Percentiles rank a stretch among this genome's conserved stretches.
phyloP scores from a whole-genome alignment of 2,113 vertebrate genomes.

The Stigmatopora nigra region DNA sequence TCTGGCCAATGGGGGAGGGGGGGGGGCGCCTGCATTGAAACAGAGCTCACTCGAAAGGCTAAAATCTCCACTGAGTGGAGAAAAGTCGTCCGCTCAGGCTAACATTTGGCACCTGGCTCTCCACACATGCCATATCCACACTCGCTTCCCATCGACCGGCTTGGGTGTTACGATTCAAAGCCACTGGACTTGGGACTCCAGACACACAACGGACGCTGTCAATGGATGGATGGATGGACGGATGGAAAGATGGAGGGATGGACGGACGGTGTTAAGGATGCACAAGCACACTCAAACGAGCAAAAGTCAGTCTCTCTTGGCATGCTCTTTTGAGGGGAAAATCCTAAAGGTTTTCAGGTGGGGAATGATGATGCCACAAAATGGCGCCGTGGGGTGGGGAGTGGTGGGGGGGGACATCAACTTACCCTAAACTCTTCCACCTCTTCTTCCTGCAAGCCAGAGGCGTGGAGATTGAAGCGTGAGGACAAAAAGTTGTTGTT shows the following conservation, averaged over 20 bases:
- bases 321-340: not conserved
- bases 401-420: conserved; percentile 43
- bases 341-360: not conserved
- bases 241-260: conserved; percentile 8
- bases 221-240: not conserved
- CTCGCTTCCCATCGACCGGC: conserved; percentile 10
- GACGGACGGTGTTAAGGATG: conserved; percentile 40
- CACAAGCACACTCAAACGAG: conserved; percentile 36
- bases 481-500: conserved; percentile 65
- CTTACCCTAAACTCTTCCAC: conserved; percentile 99
- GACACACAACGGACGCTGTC: not conserved
- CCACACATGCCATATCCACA: not conserved
- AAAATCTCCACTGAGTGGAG: too few species aligned
- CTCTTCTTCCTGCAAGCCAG: conserved; percentile 99
- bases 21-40: too few species aligned
- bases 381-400: conserved; percentile 35
- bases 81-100: too few species aligned
- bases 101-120: too few species aligned
- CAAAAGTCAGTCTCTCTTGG: conserved; percentile 1
- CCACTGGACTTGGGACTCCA: conserved; percentile 44
- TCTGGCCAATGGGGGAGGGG: too few species aligned
- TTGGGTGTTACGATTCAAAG: conserved; percentile 11
- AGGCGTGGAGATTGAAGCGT: conserved; percentile 94
- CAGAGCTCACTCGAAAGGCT: too few species aligned
- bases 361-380: conserved; percentile 40